Base-by-base conservation (phyloP, 2,888 invertebrate genomes). In the Syritta pipiens region DNA sequence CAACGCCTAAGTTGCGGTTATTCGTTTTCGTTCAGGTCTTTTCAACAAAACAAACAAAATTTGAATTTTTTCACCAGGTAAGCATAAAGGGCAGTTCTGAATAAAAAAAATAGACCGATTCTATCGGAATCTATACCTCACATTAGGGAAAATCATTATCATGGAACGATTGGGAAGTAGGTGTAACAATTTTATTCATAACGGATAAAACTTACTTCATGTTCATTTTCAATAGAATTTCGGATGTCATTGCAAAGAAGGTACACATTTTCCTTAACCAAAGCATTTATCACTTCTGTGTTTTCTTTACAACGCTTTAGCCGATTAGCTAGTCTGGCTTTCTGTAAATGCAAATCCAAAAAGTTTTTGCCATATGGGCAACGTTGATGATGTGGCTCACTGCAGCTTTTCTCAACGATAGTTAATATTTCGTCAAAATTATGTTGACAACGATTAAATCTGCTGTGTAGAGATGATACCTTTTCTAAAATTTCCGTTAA, bases 361-460 rank as follows among this genome's bases (percentile, higher is more conserved):
- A 86, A 71, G 77, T 85, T 86, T 24, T 85, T 85, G 0, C 86
- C 85, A 26, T 85, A 87, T 1, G 84, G 81, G 84, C 93, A 94
- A n/a, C 97, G 90, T 85, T 93, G 92, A 86, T 95, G 94, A 32
- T 97, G 88, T 0, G 97, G 95, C 42, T 90, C 87, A 76, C 91
- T 90, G 6, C 93, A 93, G 96, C 97, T 97, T 0, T 90, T 89
- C 0, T 91, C 90, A 37, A 95, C 92, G 72, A 90, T 90, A 1
- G 87, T 84, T 4, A 92, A 84, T 0, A 94, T 90, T 1, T 88
- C 86, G 22, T 89, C 89, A 44, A 95, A 89, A 84, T 95, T 94
- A n/a, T 88, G 89, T 84, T 95, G 94, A 2, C 86, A 79, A 17
- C 83, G 83, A 35, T 82, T 71, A n/a, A 88, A 81, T 14, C 88